These are phyloP conservation scores for Pararge aegeria DNA, from an alignment of 1,140 invertebrate species.

Conservation along the genomic window DNA sequence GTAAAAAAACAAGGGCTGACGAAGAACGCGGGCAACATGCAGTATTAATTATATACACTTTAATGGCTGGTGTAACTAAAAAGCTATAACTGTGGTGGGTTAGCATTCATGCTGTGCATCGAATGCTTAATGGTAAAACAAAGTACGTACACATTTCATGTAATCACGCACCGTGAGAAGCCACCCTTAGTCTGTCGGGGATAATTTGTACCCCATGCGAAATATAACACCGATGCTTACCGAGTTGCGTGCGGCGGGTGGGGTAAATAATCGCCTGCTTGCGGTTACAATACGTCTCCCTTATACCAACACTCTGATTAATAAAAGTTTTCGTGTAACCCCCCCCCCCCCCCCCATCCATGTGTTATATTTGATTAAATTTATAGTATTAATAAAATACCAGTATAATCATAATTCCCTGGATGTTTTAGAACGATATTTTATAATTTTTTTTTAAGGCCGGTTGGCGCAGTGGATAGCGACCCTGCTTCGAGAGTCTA, in stretches of 20 bases:
- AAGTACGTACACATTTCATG: neutral
- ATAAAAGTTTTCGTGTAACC: neutral
- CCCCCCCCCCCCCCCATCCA: neutral
- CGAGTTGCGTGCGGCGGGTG: neutral
- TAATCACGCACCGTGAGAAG: neutral
- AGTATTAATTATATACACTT: too few relatives aligned
- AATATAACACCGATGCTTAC: conserved; percentile 7
- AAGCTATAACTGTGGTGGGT: too few relatives aligned
- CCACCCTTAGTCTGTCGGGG: neutral
- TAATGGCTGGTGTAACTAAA: too few relatives aligned
- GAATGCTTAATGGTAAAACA: neutral
- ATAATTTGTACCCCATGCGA: conserved; percentile 5
- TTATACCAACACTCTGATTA: conserved; percentile 5
- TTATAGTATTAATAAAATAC: too few relatives aligned
- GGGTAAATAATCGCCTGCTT: conserved; percentile 2
- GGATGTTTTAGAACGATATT: too few relatives aligned
- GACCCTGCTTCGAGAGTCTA: too few relatives aligned
- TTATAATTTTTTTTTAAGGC: too few relatives aligned
- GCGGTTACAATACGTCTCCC: neutral
- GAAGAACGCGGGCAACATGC: too few relatives aligned
- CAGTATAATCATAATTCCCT: too few relatives aligned
- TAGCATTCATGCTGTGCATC: neutral
- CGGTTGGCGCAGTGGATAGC: too few relatives aligned
- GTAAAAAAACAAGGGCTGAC: too few relatives aligned
- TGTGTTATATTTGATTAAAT: conserved; percentile 2